Conservation (phyloP, 2,888 invertebrate species). For the Agonum fuliginosum region DNA sequence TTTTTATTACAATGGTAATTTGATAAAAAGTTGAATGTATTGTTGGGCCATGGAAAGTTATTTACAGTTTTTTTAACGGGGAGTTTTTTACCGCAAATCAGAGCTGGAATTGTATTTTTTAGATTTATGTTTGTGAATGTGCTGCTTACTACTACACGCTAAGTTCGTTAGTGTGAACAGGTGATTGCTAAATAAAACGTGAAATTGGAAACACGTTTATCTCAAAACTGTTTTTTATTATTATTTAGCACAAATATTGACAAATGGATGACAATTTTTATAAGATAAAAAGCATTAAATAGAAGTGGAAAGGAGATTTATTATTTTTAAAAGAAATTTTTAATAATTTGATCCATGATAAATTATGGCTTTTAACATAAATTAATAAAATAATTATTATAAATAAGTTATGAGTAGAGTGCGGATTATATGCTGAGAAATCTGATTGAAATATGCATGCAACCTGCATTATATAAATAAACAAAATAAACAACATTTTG, state of each 20-base stretch:
- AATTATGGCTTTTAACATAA: no score
- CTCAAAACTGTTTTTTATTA: not conserved
- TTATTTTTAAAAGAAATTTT: no score
- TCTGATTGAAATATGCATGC: no score
- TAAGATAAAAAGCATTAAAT: no score
- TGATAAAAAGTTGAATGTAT: slow-evolving; percentile 39
- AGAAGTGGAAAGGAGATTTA: no score
- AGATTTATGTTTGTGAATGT: slow-evolving; percentile 10
- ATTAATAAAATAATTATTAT: no score
- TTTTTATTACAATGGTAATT: slow-evolving; percentile 42
- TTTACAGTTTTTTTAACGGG: not conserved
- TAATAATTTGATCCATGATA: no score
- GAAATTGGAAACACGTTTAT: not conserved
- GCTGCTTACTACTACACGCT: not conserved
- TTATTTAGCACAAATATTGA: not conserved
- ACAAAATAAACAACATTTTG: no score
- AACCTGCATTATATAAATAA: no score
- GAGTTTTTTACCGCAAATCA: not conserved
- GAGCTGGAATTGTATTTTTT: not conserved
- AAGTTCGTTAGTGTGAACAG: not conserved
- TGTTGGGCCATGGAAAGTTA: slow-evolving; percentile 23
- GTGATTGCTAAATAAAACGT: not conserved
- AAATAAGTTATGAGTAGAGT: no score
- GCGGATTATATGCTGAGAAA: no score
- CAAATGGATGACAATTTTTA: no score